These are phyloP conservation scores for Ceratoteleas bidentatus DNA, from an alignment of 1,140 invertebrate genomes.

Conservation along the genomic window DNA sequence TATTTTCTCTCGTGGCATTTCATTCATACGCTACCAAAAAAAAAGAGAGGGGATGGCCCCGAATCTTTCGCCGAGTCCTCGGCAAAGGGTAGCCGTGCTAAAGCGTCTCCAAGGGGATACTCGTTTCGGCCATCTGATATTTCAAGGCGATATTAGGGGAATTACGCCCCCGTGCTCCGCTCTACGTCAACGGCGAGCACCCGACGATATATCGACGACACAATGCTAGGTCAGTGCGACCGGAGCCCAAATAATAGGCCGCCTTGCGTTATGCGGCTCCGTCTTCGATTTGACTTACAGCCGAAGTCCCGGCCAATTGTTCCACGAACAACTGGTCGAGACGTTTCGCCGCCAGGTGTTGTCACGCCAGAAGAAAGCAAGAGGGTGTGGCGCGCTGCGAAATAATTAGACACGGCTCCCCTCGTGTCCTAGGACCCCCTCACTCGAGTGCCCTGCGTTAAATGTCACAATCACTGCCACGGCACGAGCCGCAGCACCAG, in stretches of 20 bases:
- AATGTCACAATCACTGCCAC: too few species aligned
- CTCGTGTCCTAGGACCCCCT: background rate
- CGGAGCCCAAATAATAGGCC: slow-evolving; percentile 42
- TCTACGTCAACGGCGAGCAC: slow-evolving; percentile 23
- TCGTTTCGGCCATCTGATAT: slow-evolving; percentile 79
- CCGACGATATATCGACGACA: slow-evolving; percentile 38
- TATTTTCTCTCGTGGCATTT: too few species aligned
- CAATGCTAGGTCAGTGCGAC: slow-evolving; percentile 58
- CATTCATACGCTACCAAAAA: too few species aligned
- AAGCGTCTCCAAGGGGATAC: slow-evolving; percentile 72
- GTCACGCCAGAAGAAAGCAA: slow-evolving; percentile 30
- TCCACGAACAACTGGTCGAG: slow-evolving; percentile 7
- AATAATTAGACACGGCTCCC: slow-evolving; percentile 72
- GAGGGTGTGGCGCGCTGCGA: slow-evolving; percentile 72
- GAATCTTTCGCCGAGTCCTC: too few species aligned
- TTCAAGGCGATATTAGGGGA: slow-evolving; percentile 74
- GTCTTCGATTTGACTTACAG: slow-evolving; percentile 12
- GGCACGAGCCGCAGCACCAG: too few species aligned
- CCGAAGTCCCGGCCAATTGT: slow-evolving; percentile 14
- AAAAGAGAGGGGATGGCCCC: too few species aligned
- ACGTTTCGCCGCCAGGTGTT: slow-evolving; percentile 64
- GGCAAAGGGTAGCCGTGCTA: slow-evolving; percentile 70
- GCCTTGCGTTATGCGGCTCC: slow-evolving; percentile 36
- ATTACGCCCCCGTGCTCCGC: slow-evolving; percentile 60
- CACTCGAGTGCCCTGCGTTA: too few species aligned